A percentile compares a stretch with the other conserved stretches of the same genome.
Evolutionary conservation across 2,113 vertebrate species (phyloP).

Genomic region (Furnarius figulus): DNA sequence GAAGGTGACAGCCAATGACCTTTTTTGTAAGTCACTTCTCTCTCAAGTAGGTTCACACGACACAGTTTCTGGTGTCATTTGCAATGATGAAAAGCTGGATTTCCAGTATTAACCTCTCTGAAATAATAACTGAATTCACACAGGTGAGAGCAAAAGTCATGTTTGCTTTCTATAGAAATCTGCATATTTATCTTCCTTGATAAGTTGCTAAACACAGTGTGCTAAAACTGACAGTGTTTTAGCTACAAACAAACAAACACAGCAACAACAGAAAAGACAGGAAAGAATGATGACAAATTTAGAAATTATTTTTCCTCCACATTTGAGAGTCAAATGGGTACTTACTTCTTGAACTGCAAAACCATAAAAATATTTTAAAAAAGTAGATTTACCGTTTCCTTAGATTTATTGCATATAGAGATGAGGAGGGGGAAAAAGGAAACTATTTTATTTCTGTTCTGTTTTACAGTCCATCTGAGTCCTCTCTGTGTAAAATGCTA

Average conservation of each 20-base stretch:
- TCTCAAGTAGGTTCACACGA: neutral
- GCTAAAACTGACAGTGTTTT: neutral
- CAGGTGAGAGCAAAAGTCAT: neutral
- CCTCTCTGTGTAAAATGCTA: slow-evolving; percentile 11
- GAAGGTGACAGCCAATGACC: neutral
- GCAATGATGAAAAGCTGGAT: neutral
- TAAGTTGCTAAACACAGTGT: neutral
- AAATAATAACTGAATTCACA: neutral
- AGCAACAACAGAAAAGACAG: neutral
- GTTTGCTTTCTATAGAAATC: neutral
- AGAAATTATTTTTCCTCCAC: neutral
- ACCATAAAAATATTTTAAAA: neutral
- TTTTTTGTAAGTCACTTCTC: neutral
- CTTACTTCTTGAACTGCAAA: neutral
- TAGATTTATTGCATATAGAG: neutral
- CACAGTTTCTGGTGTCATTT: neutral
- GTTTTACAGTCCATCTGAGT: slow-evolving; percentile 16
- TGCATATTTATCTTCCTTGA: neutral
- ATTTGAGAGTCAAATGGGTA: neutral
- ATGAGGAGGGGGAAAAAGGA: neutral
- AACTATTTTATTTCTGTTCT: neutral
- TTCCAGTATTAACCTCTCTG: neutral
- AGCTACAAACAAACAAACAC: neutral
- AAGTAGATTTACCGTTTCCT: neutral
- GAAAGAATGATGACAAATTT: neutral